phyloP scores from a whole-genome alignment of 37 sponge, comb jelly and placozoan species.

The Agelas oroides region DNA sequence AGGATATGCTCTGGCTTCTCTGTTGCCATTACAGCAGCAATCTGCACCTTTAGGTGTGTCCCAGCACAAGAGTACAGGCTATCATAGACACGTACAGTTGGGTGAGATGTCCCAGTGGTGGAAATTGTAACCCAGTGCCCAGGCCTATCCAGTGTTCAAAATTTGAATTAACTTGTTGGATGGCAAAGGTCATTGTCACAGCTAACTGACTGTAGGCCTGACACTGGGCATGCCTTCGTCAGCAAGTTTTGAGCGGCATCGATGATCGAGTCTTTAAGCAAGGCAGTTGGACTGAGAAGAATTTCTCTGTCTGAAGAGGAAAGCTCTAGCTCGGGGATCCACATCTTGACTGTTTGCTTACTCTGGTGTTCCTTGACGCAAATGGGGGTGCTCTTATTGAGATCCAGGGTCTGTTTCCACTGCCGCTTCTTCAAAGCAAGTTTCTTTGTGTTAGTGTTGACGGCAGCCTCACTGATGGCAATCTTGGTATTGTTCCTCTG shows the following conservation, averaged over 20 bases:
- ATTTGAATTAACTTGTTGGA: not conserved
- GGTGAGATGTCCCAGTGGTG: conserved; percentile 21
- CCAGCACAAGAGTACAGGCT: conserved; percentile 2
- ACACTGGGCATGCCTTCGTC: not conserved
- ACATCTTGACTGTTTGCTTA: not conserved
- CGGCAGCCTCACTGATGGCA: no score
- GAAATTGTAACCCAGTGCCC: conserved; percentile 40
- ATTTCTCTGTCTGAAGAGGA: not conserved
- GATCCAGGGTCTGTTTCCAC: no score
- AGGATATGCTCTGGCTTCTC: conserved; percentile 8
- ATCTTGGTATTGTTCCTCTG: no score
- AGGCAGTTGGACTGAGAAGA: conserved; percentile 1
- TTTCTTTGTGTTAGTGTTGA: no score
- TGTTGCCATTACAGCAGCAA: conserved; percentile 7
- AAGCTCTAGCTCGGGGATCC: not conserved
- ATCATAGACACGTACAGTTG: conserved; percentile 26
- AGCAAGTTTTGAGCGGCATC: conserved; percentile 39
- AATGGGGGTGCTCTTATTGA: no score
- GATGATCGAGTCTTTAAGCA: conserved; percentile 25
- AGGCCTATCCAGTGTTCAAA: conserved; percentile 20
- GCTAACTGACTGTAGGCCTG: conserved; percentile 36
- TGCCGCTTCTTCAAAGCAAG: no score
- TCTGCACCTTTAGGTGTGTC: not conserved
- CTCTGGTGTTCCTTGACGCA: no score
- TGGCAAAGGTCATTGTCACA: conserved; percentile 24